Evolutionary conservation across 1,140 invertebrate genomes (phyloP), one percentile per base, ranked within the genome.

Genomic region (Pseudomyrmex sp.): DNA sequence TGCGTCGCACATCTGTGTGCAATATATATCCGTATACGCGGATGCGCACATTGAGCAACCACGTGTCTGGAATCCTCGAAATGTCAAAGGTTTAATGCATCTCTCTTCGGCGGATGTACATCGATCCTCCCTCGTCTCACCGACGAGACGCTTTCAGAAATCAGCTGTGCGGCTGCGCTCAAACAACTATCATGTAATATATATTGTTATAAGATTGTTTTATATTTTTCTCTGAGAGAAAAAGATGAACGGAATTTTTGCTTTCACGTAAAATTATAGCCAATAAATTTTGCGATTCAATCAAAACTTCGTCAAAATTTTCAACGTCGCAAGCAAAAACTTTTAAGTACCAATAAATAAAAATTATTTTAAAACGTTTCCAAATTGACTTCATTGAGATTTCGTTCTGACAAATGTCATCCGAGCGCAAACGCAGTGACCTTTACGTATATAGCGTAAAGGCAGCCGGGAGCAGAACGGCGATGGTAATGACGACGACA

Each of bases 41-140:
- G 75, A 87, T 85, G 69, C 69, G 62, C 20, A 2, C 46, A 80
- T 88, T 88, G 75, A 76, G 85, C 75, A 88, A 88, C 61, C 15
- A 35, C 83, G 63, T 61, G 74, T 82, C 76, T 44, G 62, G 83
- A 56, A 85, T 85, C 61, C 59, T 66, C 72, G 59, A 88, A 88
- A 87, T 88, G 87, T 88, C 86, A 88, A 75, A 75, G 20, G 69
- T 70, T 84, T 88, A 84, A 0, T 35, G 44, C 56, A 18, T 20
- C 12, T 75, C 12, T 75, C 18, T 18, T 75, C 23, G 54, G 61
- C 61, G 44, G 50, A 75, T 48, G 20, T 20, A 48, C 66, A 35
- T 46, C 59, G 58, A 50, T 56, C 15, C 59, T 70, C 56, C 77
- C 15, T 56, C 68, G 54, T 80, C 76, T 18, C 62, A 46, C 26